These are phyloP conservation scores for Struthio camelus DNA, from an alignment of 2,113 vertebrate genomes.

Conservation along the genomic window DNA sequence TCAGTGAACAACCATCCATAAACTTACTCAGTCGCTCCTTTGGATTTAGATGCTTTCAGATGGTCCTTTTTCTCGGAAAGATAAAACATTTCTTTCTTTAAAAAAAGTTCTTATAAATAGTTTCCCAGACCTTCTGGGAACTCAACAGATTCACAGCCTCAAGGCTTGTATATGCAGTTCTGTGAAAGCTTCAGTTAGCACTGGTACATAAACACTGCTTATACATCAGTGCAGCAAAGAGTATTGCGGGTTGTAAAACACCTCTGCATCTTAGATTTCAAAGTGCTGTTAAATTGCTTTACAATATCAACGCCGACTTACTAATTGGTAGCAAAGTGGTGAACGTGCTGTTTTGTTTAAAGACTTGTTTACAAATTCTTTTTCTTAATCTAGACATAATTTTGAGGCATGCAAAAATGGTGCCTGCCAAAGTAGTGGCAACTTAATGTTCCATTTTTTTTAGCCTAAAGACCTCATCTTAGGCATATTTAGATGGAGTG, in stretches of 20 bases:
- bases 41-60: not conserved
- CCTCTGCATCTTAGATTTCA: not conserved
- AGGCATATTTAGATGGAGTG: not conserved
- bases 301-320: not conserved
- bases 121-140: not conserved
- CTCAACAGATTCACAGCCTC: rapidly evolving
- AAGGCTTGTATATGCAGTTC: not conserved
- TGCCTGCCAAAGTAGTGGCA: not conserved
- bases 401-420: not conserved
- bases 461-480: not conserved
- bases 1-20: not conserved
- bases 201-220: not conserved
- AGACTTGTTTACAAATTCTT: not conserved
- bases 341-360: not conserved
- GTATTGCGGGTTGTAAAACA: not conserved
- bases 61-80: not conserved
- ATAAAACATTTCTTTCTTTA: not conserved
- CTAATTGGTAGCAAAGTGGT: not conserved
- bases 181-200: not conserved
- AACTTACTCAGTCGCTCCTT: not conserved
- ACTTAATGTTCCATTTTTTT: not conserved
- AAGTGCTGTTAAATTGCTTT: not conserved
- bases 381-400: not conserved
- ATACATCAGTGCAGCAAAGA: not conserved
- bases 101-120: not conserved